These are phyloP conservation scores for Clunio marinus DNA, from an alignment of 2,888 invertebrate species.

Conservation along the genomic window DNA sequence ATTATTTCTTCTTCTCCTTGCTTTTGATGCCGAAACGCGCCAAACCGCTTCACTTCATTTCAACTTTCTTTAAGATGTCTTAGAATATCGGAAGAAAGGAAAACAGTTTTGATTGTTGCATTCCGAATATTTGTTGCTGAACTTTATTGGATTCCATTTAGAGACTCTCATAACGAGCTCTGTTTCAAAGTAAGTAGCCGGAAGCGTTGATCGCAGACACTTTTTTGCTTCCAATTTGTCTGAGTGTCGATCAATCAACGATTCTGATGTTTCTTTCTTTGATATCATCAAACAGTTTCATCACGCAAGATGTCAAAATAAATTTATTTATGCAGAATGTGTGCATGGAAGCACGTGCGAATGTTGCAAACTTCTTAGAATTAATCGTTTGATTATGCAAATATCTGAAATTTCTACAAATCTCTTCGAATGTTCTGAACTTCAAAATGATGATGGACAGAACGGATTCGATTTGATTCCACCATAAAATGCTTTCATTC, in stretches of 20 bases:
- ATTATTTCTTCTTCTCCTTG: constrained; percentile 8
- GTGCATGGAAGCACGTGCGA: not conserved
- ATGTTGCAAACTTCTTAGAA: not conserved
- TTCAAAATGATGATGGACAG: not conserved
- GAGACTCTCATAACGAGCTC: not conserved
- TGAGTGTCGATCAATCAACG: not conserved
- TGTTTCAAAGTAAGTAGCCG: not conserved
- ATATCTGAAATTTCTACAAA: not conserved
- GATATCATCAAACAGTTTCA: constrained; percentile 1
- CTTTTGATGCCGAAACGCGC: constrained; percentile 14
- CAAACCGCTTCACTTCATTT: too few species aligned
- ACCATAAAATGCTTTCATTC: too few species aligned
- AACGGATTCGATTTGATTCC: not conserved
- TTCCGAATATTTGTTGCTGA: too few species aligned
- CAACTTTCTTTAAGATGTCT: not conserved
- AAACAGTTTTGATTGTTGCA: constrained; percentile 1
- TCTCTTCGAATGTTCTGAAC: not conserved
- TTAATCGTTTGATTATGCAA: not conserved
- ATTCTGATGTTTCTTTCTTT: too few species aligned
- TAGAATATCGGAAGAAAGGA: not conserved
- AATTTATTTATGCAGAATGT: too few species aligned
- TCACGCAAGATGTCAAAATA: not conserved
- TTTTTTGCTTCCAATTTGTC: constrained; percentile 3
- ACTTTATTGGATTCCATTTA: not conserved
- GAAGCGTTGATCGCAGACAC: not conserved